Conservation (phyloP, 2,888 invertebrate species). For the Orthosia cruda region DNA sequence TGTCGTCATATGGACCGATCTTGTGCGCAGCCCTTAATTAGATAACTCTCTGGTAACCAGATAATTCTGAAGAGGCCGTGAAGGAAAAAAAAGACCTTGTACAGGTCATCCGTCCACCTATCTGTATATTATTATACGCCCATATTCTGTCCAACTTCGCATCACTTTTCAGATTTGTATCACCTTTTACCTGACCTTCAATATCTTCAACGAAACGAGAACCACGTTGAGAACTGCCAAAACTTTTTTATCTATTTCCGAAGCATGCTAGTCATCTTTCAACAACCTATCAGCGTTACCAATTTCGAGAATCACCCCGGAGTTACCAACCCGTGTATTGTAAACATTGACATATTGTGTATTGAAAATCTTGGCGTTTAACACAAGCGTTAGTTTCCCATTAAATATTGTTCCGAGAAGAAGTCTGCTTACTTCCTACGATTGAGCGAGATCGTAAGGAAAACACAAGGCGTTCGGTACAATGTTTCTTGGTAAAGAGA, state of each 20-base stretch:
- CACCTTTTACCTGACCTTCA: neutral
- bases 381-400: constrained; percentile 46
- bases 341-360: constrained; percentile 62
- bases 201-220: constrained; percentile 3
- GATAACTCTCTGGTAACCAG: too few species aligned
- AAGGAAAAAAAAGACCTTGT: neutral
- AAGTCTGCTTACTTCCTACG: constrained; percentile 36
- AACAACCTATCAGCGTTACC: constrained; percentile 4
- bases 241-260: constrained; percentile 16
- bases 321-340: constrained; percentile 17
- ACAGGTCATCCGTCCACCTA: neutral
- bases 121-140: neutral
- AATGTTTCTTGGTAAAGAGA: constrained; percentile 37
- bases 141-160: neutral
- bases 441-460: constrained; percentile 43
- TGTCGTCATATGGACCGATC: neutral
- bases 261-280: constrained; percentile 32
- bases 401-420: constrained; percentile 56
- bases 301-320: constrained; percentile 34
- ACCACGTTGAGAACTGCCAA: neutral
- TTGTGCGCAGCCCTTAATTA: neutral
- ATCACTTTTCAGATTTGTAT: neutral
- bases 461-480: constrained; percentile 34
- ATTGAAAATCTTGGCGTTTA: constrained; percentile 41
- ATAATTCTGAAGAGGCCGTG: too few species aligned